Evolutionary conservation across 2,888 invertebrate species (phyloP), one percentile per base, ranked within the genome.

Genomic region (Pseudococcus jackbeardsleyi): DNA sequence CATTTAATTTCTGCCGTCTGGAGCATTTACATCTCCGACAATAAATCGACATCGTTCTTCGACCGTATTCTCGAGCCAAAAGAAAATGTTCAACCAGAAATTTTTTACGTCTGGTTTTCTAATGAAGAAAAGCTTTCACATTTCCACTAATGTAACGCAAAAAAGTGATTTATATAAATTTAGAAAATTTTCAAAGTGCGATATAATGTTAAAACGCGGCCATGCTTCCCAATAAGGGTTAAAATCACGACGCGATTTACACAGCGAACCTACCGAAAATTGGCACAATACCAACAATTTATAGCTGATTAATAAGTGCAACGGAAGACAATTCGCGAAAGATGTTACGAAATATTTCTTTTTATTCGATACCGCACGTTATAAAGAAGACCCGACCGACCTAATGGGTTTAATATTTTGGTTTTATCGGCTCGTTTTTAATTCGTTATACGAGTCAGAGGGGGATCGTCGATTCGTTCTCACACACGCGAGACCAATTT

Each of bases 251-350:
- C 19, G 79, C 79, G 79, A 82, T 82, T 82, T 82, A 82, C 79
- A 82, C 79, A 82, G 46, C 46, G 19, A 19, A 82, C 79, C 79
- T 46, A 82, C 79, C 26, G 26, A 46, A 82, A 82, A 82, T 82
- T 82, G 79, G 79, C 79, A 82, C 79, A 26, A 46, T 82, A 82
- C 79, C 79, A 82, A 82, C 46, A 46, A 33, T 82, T 82, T 82
- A 82, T 82, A 82, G 46, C 79, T 82, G 79, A 82, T 82, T 82
- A 82, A 82, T 82, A 82, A 82, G 79, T 82, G 79, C 79, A 82
- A 82, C 46, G 19, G 42, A 82, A 82, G 79, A 82, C 79, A 82
- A 82, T 82, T 82, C 79, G 79, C 79, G 33, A 82, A 82, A 82
- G 79, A 82, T 82, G 79, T 82, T 82, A 82, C 79, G 19, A 82